Percentiles rank a stretch among this genome's conserved stretches.
Evolutionary conservation across 1,140 invertebrate species (phyloP).

Genomic region (Popillia japonica): DNA sequence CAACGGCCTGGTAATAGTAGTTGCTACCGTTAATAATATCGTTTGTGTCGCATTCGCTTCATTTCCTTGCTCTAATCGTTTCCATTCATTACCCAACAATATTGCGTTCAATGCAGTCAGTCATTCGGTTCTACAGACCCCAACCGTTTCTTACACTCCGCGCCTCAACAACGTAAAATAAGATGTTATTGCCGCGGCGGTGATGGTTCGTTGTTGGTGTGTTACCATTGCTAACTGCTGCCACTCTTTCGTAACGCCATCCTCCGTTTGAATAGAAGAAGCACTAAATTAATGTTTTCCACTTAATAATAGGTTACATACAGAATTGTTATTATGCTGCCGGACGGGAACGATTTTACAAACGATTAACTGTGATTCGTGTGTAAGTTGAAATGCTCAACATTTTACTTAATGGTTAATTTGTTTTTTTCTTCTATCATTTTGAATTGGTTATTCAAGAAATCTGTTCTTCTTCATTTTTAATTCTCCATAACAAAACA

Average conservation of each 20-base stretch:
- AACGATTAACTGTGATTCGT: constrained; percentile 34
- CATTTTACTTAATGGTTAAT: neutral
- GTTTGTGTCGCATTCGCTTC: constrained; percentile 37
- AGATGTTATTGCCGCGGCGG: constrained; percentile 37
- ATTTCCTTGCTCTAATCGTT: constrained; percentile 38
- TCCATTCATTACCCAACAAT: constrained; percentile 37
- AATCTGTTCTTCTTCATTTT: neutral
- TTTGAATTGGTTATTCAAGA: neutral
- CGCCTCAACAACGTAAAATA: neutral
- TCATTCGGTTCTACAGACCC: constrained; percentile 26
- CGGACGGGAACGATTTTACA: constrained; percentile 15
- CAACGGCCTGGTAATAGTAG: too few species aligned
- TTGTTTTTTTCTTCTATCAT: neutral
- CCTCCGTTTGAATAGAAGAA: constrained; percentile 26
- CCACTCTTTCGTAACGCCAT: constrained; percentile 26
- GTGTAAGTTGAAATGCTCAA: neutral
- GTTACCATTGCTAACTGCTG: constrained; percentile 36
- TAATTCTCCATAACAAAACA: too few species aligned
- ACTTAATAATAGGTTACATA: constrained; percentile 36
- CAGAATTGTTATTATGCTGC: constrained; percentile 2
- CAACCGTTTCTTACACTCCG: constrained; percentile 5
- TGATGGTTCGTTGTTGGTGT: neutral
- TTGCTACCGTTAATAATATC: constrained; percentile 36
- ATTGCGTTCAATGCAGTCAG: constrained; percentile 20
- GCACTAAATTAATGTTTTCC: constrained; percentile 36